Evolutionary conservation across 2,888 invertebrate genomes (phyloP).

Genomic region (Cephalotes varians): DNA sequence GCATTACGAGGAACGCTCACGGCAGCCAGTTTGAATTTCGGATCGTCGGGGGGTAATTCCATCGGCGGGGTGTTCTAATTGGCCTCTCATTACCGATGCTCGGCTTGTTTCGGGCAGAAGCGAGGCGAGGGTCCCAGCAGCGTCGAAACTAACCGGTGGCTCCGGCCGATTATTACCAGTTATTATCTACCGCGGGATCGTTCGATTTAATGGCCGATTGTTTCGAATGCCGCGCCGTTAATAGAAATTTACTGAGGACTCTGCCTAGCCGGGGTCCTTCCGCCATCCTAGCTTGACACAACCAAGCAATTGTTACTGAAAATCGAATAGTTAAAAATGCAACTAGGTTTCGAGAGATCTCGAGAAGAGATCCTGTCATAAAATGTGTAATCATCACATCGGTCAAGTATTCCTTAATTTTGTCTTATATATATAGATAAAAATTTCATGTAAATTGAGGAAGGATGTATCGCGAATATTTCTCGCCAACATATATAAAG

Average conservation of each 20-base stretch:
- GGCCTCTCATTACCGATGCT: slow-evolving; percentile 85
- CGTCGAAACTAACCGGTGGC: slow-evolving; percentile 74
- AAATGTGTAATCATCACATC: background rate
- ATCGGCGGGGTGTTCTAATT: slow-evolving; percentile 85
- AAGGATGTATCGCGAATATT: background rate
- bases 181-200: slow-evolving; percentile 84
- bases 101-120: slow-evolving; percentile 80
- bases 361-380: background rate
- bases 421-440: background rate
- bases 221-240: slow-evolving; percentile 83
- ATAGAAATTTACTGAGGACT: slow-evolving; percentile 83
- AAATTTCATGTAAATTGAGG: background rate
- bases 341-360: background rate
- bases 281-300: slow-evolving; percentile 59
- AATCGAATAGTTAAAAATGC: background rate
- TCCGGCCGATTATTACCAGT: slow-evolving; percentile 83
- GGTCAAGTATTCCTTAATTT: background rate
- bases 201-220: slow-evolving; percentile 85
- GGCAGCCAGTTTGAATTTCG: slow-evolving; percentile 85
- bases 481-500: background rate
- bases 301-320: slow-evolving; percentile 8
- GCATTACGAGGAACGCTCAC: slow-evolving; percentile 80
- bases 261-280: slow-evolving; percentile 55
- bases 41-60: slow-evolving; percentile 83
- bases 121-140: slow-evolving; percentile 69